Base-by-base conservation (phyloP, 2,113 vertebrate genomes). In the Zapornia atra region DNA sequence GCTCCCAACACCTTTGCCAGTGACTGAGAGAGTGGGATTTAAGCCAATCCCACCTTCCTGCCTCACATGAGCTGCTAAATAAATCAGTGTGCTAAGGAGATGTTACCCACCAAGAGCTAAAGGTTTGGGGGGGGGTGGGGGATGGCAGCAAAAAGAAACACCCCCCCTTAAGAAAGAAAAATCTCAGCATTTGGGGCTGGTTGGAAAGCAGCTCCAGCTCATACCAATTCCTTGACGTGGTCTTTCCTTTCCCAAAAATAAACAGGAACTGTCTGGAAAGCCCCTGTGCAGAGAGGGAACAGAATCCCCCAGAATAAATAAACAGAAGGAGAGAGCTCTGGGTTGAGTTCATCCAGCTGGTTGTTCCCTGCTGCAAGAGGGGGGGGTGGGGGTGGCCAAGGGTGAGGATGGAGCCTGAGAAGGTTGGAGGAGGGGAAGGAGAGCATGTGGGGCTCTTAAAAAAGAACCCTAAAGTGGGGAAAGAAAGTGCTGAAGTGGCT, bases 201-300 rank as follows among this genome's bases (percentile, higher is more conserved):
- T 8, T 76, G 89, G 89, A 80, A 85, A 79, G 59, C 66, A 57
- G 82, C 90, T 48, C 36, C 1, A 1, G 81, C 73, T 95, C 94
- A 96, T 91, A 72, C 88, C 78, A 13, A 92, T 53, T 94, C 89
- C 70, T 91, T 95, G 93, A 96, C 44, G 12, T 2, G 28, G 46
- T 84, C 78, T 78, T 95, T 96, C 91, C 93, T 81, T 75, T 89
- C 21, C 65, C 88, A 29, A 92, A 97, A 90, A 92, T 92, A 96
- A 97, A 91, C 93, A 94, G 89, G 91, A 95, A 72, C 66, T 0
- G 16, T 85, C 95, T 94, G 94, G 90, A 95, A 95, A 91, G 86
- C 65, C 92, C 93, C 86, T 38, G 10, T 0, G 7, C 0, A 0
- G 73, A 60, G 79, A 91, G 80, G 82, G 68, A 89, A 86, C 68